Evolutionary conservation across 2,113 vertebrate genomes (phyloP), one percentile per base, ranked within the genome.

Genomic region (Edolisoma coerulescens): DNA sequence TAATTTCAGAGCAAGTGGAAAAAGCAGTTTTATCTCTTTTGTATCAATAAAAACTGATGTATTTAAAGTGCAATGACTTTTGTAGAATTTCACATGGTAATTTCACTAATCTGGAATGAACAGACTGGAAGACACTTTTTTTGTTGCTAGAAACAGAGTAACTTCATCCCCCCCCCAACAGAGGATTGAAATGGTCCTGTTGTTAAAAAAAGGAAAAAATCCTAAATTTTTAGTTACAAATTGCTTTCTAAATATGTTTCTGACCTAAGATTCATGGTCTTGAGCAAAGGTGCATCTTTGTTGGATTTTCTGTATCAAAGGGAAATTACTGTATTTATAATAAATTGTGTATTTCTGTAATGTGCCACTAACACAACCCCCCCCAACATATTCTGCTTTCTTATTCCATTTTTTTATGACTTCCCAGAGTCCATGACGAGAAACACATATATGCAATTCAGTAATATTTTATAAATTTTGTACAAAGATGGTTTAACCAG

Each of bases 61-160:
- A 90, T 82, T 96, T 91, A 61, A 93, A 96, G 71, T 84, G 54
- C 59, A 95, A 69, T 95, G 93, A 95, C 67, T 95, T 95, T 32
- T 85, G n/a, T 59, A 95, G 81, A 95, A 80, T 95, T 91, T 93
- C 63, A 91, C 28, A 45, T 33, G 26, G 33, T 26, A 84, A 75
- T 74, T 77, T 80, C 71, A 87, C 27, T 97, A 93, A 95, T 87
- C 91, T 92, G 54, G 32, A 76, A 91, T 15, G 94, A 88, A 65
- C n/a, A 84, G 32, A 60, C 8, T 35, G 49, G 17, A 93, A 57
- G 28, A 42, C 35, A 56, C 13, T 16, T 21, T 74, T 95, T 90
- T 89, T 81, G 18, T 35, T 59, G 9, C 67, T 59, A 75, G 88
- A 84, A 93, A 83, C n/a, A 89, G 1, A 80, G 26, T 19, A 68